phyloP scores from a whole-genome alignment of 2,797 vertebrate genomes.

The Periophthalmus magnuspinnatus region DNA sequence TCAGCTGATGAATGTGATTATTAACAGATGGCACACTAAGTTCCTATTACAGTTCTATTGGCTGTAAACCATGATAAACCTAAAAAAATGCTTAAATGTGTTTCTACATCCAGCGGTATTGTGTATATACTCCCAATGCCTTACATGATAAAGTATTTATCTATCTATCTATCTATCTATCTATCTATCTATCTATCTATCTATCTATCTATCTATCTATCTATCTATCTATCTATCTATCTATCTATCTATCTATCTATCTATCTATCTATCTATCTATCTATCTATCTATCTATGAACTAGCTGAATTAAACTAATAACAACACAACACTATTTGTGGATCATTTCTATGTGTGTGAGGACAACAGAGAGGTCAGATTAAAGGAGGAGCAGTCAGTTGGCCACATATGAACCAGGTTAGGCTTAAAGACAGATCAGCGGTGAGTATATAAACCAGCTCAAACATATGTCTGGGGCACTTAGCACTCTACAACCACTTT shows the following conservation, averaged over 20 bases:
- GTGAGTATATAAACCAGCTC: slow-evolving; percentile 68
- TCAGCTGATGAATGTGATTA: slow-evolving; percentile 22
- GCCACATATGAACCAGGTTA: slow-evolving; percentile 46
- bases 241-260: too few relatives aligned
- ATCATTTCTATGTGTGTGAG: slow-evolving; percentile 39
- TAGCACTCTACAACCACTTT: neutral
- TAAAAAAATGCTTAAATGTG: neutral
- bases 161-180: too few relatives aligned
- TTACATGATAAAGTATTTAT: too few relatives aligned
- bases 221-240: too few relatives aligned
- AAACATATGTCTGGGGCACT: slow-evolving; percentile 31
- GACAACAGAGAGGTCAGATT: slow-evolving; percentile 63
- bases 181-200: too few relatives aligned
- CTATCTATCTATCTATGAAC: too few relatives aligned
- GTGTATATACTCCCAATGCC: neutral
- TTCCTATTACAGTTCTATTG: neutral
- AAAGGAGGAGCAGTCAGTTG: slow-evolving; percentile 53
- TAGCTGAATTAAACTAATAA: neutral
- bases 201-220: too few relatives aligned
- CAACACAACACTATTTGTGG: neutral
- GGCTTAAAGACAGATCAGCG: slow-evolving; percentile 64
- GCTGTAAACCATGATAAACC: too few relatives aligned
- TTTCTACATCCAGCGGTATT: neutral
- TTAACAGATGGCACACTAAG: slow-evolving; percentile 22
- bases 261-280: too few relatives aligned